phyloP scores from a whole-genome alignment of 2,113 vertebrate species.

The Alexandromys fortis region DNA sequence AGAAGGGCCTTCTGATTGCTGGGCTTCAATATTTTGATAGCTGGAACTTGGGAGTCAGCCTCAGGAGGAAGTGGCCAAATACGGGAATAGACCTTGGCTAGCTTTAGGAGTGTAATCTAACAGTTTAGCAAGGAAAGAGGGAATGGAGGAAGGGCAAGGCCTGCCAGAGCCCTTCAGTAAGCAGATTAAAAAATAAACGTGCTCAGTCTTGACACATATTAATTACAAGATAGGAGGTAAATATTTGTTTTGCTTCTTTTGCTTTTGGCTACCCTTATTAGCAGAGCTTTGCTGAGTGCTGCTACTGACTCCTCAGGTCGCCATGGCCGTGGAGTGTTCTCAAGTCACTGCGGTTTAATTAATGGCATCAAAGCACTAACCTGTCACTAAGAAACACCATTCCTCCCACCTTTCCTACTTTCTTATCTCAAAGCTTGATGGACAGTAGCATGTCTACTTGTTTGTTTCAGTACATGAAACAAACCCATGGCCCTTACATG shows the following conservation, averaged over 20 bases:
- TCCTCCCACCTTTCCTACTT: not conserved
- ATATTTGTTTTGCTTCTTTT: slow-evolving; percentile 57
- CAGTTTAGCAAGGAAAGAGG: not conserved
- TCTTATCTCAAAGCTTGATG: not conserved
- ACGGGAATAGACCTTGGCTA: not conserved
- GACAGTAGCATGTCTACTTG: not conserved
- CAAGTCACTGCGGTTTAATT: not conserved
- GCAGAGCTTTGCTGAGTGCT: not conserved
- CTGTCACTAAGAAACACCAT: not conserved
- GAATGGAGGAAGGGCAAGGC: not conserved
- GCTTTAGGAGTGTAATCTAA: not conserved
- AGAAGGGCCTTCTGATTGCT: not conserved
- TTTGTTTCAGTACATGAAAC: not conserved
- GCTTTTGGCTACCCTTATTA: slow-evolving; percentile 23
- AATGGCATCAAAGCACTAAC: not conserved
- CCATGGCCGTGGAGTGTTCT: not conserved
- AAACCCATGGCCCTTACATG: not conserved
- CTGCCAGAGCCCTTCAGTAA: not conserved
- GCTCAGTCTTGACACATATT: slow-evolving; percentile 54
- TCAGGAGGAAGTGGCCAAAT: not conserved
- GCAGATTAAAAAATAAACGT: slow-evolving; percentile 47
- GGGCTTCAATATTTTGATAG: not conserved
- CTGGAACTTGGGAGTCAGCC: not conserved
- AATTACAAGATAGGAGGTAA: slow-evolving; percentile 55
- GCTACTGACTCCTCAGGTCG: not conserved